A percentile compares a stretch with the other conserved stretches of the same genome.
Evolutionary conservation across 2,113 vertebrate genomes (phyloP).

Genomic region (Heliornis fulica): DNA sequence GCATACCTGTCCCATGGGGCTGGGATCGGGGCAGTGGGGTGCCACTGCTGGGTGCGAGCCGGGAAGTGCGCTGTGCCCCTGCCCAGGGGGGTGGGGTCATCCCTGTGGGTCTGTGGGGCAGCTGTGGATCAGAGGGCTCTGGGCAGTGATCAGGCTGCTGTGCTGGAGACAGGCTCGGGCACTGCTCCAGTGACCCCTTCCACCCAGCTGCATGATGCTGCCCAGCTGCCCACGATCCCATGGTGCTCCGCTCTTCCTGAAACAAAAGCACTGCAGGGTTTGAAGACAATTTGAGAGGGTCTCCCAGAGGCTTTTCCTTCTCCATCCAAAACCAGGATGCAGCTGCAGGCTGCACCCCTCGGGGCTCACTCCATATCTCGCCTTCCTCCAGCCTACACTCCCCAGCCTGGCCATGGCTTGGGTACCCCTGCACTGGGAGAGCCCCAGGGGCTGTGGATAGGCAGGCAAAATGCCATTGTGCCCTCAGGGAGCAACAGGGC

Average conservation of each 20-base stretch:
- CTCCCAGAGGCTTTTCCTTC: neutral
- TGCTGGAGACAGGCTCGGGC: neutral
- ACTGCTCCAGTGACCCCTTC: neutral
- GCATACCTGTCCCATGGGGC: accelerated
- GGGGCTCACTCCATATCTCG: neutral
- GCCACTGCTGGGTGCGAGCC: accelerated
- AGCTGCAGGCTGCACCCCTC: neutral
- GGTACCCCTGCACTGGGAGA: accelerated
- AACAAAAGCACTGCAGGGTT: neutral
- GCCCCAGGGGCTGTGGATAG: neutral
- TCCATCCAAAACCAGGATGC: neutral
- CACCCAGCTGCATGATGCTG: accelerated
- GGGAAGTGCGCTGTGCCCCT: accelerated
- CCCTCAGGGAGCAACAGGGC: neutral
- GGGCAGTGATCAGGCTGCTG: neutral
- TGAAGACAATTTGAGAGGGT: neutral
- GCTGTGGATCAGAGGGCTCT: neutral
- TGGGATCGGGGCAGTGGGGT: neutral
- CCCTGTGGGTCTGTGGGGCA: neutral
- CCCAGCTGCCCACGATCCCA: too few species aligned
- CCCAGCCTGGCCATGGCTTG: neutral
- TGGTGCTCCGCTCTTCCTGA: neutral
- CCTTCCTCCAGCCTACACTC: neutral
- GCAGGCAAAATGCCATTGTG: neutral
- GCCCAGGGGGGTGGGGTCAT: neutral